These are phyloP conservation scores for Euplexia lucipara DNA, from an alignment of 2,888 invertebrate genomes.

Conservation along the genomic window DNA sequence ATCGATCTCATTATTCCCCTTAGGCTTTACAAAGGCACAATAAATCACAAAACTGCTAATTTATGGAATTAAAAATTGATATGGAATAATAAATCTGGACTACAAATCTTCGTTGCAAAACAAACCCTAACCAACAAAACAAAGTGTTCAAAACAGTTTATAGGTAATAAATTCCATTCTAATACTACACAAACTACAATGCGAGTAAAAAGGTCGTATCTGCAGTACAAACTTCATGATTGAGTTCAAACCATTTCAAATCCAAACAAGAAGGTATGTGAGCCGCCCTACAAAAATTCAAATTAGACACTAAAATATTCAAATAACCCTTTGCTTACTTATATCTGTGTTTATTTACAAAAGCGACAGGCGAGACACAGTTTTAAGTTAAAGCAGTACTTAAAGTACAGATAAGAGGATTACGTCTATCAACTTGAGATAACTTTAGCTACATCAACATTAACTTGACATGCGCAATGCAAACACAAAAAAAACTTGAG, in stretches of 20 bases:
- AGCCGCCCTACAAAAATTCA: conserved; percentile 52
- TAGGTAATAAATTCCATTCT: conserved; percentile 37
- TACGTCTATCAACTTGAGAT: conserved; percentile 61
- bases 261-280: conserved; percentile 37
- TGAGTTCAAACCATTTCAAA: conserved; percentile 42
- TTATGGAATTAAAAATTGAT: conserved; percentile 55
- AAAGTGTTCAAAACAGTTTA: conserved; percentile 34
- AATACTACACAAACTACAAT: conserved; percentile 42
- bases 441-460: conserved; percentile 61
- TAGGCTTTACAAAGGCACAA: conserved; percentile 30
- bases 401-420: conserved; percentile 62
- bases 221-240: conserved; percentile 39
- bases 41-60: conserved; percentile 60
- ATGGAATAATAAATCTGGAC: conserved; percentile 36
- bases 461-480: conserved; percentile 64
- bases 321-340: conserved; percentile 45
- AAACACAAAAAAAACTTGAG: conserved; percentile 52
- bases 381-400: conserved; percentile 49
- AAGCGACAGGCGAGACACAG: conserved; percentile 40
- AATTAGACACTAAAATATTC: conserved; percentile 59
- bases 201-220: conserved; percentile 42
- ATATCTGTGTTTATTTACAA: conserved; percentile 52
- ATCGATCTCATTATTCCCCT: conserved; percentile 42
- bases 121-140: conserved; percentile 27
- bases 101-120: conserved; percentile 15